Evolutionary conservation across 2,113 vertebrate genomes (phyloP), one percentile per base, ranked within the genome.

Genomic region (Halichoerus grypus): DNA sequence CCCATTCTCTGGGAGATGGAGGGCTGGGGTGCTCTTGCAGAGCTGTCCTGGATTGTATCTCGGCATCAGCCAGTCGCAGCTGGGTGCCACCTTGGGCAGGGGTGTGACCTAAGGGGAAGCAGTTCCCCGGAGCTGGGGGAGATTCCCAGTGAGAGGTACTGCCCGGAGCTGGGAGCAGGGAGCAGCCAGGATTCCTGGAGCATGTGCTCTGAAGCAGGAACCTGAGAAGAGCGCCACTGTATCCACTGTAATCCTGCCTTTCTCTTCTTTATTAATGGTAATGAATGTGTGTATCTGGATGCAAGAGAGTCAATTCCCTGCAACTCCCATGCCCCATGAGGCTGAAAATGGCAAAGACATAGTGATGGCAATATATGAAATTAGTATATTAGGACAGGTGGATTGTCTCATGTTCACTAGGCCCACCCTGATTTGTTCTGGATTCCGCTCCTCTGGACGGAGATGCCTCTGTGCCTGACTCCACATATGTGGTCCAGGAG

Each of bases 251-350:
- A 46, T 39, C 49, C 42, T 95, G 59, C 24, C 24, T 67, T 65
- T 86, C 67, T 31, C 53, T 84, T 24, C 33, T 33, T 95, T 91
- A 3, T 93, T 65, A 93, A 86, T 80, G 49, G 83, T 24, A 85
- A 72, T 88, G n/a, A 85, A 22, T 80, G 53, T 67, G 15, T 77
- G 3, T 42, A 36, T 90, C 77, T 67, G 71, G 42, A 6, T 51
- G 18, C 39, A 51, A 55, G 77, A 42, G 26, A n/a, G 28, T 24
- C 21, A 22, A 2, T 86, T 92, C 42, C 55, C 26, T 53, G 69
- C 82, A 84, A 18, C 22, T 22, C 11, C 11, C 31, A 88, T 61
- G 79, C 3, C 14, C 31, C 4, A 6, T 33, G 51, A 79, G 21
- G 49, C 16, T 55, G 16, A 39, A 85, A 72, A 67, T 74, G 61